Evolutionary conservation across 2,888 invertebrate genomes (phyloP).

Genomic region (Eristalis pertinax): DNA sequence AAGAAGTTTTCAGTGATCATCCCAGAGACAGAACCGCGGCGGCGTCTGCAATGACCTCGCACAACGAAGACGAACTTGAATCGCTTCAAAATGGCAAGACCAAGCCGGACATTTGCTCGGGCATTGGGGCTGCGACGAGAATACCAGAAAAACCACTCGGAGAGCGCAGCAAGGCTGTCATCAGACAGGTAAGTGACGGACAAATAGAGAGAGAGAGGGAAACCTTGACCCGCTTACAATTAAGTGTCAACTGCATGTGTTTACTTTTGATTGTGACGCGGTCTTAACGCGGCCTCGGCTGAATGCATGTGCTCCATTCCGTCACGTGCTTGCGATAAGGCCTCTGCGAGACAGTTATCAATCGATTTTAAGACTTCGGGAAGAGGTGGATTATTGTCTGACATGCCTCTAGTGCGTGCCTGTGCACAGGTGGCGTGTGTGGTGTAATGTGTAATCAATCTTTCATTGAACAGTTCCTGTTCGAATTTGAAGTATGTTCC

Average conservation of each 20-base stretch:
- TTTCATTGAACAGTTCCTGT: not conserved
- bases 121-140: constrained; percentile 19
- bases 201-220: too few relatives aligned
- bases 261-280: not conserved
- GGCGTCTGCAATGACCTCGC: constrained; percentile 33
- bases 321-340: not conserved
- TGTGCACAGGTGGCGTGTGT: too few relatives aligned
- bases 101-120: constrained; percentile 63
- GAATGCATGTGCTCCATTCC: not conserved
- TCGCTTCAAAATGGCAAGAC: constrained; percentile 55
- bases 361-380: not conserved
- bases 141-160: constrained; percentile 57
- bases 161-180: constrained; percentile 55
- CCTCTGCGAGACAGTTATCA: not conserved
- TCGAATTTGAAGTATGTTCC: not conserved
- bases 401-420: not conserved
- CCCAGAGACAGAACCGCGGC: not conserved
- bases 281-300: not conserved
- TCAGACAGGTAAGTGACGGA: constrained; percentile 57
- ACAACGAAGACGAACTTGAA: constrained; percentile 45
- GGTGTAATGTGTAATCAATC: not conserved
- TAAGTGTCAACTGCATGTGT: not conserved
- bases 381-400: not conserved
- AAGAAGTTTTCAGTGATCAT: not conserved
- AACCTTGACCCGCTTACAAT: not conserved